Base-by-base conservation (phyloP, 2,797 vertebrate genomes). In the Hyperoplus immaculatus region DNA sequence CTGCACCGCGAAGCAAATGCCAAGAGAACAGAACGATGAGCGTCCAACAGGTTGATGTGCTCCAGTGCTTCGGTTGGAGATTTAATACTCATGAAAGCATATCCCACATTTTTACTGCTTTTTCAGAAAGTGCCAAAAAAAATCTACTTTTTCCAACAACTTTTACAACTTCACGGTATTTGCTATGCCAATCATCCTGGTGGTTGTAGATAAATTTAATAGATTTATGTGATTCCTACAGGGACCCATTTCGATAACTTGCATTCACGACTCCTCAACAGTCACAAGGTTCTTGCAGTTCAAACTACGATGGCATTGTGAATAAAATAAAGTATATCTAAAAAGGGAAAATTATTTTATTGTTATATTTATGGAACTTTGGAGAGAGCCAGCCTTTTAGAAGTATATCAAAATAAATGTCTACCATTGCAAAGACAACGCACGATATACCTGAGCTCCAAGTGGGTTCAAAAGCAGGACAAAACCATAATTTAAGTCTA, bases 381-480 rank as follows among this genome's bases (percentile, higher is more conserved):
- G 73, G 81, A 80, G 69, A 83, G 70, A 84, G 64, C n/a, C 50
- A 49, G 73, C 81, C 66, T 74, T 83, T 57, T 57, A 57, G 50
- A 81, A 21, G 66, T 10, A 84, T 76, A 88, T 92, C 82, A 91
- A 90, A 90, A 80, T 77, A 75, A 57, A 84, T 69, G 73, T 70
- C 36, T 70, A 69, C 60, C 79, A 76, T 66, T 38, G 68, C 61
- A 80, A 71, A 81, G 77, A 78, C 69, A 67, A 49, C 53, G 69
- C 59, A 80, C 74, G 78, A 85, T 49, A 69, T 80, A 62, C 56
- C 65, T 15, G 63, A 59, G 67, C 70, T 81, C 79, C 72, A 65
- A 66, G 53, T 4, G 73, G 77, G 91, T 87, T 93, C 90, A 92
- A 72, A 82, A 90, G 65, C 58, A 58, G 92, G 88, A 88, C 92